Conservation (phyloP, 2,888 invertebrate genomes). For the Meandrusa payeni region DNA sequence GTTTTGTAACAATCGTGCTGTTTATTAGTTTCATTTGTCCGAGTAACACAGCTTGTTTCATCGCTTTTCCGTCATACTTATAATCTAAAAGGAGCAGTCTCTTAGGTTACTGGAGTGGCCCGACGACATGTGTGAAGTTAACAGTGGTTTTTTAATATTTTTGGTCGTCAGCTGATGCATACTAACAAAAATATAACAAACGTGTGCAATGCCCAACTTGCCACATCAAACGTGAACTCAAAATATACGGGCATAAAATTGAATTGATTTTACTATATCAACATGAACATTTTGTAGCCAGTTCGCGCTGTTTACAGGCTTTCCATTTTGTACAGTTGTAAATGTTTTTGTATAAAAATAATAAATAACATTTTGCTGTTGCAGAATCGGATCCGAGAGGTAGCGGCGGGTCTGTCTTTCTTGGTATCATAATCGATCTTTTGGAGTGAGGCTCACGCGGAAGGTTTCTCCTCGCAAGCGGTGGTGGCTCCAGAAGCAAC, state of each 20-base stretch:
- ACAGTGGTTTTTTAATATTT: constrained; percentile 56
- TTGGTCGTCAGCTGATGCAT: constrained; percentile 58
- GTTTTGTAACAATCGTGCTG: constrained; percentile 69
- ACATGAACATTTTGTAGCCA: constrained; percentile 61
- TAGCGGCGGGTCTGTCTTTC: constrained; percentile 30
- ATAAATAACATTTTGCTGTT: constrained; percentile 65
- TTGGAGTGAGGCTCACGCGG: constrained; percentile 67
- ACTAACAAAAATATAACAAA: constrained; percentile 63
- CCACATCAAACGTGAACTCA: constrained; percentile 70
- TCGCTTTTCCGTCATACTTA: constrained; percentile 56
- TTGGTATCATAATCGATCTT: constrained; percentile 6
- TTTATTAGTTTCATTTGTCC: constrained; percentile 62
- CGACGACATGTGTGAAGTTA: constrained; percentile 54
- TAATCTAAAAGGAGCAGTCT: constrained; percentile 71
- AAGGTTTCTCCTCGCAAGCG: constrained; percentile 84
- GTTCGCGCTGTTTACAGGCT: constrained; percentile 69
- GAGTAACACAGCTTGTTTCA: constrained; percentile 62
- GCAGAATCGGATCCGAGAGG: constrained; percentile 56
- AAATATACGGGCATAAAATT: constrained; percentile 57
- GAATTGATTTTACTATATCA: constrained; percentile 4
- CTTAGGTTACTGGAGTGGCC: constrained; percentile 56
- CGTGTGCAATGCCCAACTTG: constrained; percentile 75
- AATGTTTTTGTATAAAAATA: constrained; percentile 67
- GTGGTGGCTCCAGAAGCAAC: constrained; percentile 86
- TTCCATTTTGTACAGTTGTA: constrained; percentile 72